Evolutionary conservation across 2,888 invertebrate genomes (phyloP).

Genomic region (Drosophila monieri): DNA sequence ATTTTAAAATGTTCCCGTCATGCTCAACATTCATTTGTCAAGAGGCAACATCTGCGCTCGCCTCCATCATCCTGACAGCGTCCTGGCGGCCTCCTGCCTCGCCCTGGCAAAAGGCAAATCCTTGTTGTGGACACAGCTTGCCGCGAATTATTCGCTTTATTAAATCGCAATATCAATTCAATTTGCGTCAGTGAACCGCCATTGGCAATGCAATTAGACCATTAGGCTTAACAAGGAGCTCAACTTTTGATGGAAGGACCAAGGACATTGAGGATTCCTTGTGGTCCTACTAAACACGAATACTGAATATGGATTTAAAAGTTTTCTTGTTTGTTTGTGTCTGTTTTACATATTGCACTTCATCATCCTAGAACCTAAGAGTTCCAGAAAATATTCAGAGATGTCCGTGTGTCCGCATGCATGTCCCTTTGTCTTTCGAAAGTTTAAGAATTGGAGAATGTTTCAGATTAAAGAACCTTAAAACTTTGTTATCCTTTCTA

Average conservation of each 20-base stretch:
- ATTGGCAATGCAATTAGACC: constrained; percentile 59
- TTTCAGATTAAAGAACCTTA: no score
- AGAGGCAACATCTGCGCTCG: constrained; percentile 63
- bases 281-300: background rate
- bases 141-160: constrained; percentile 71
- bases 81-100: background rate
- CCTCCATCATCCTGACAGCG: constrained; percentile 28
- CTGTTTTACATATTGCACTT: background rate
- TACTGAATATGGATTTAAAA: background rate
- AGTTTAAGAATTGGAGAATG: no score
- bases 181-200: constrained; percentile 14
- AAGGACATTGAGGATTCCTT: background rate
- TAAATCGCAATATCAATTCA: constrained; percentile 54
- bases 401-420: no score
- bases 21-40: constrained; percentile 74
- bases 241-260: background rate
- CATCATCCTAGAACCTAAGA: no score
- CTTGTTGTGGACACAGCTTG: constrained; percentile 51
- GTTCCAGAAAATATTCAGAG: no score
- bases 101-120: constrained; percentile 40
- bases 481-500: no score
- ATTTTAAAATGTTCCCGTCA: constrained; percentile 65
- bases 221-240: constrained; percentile 7
- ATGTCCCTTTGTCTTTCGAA: no score
- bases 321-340: background rate